Evolutionary conservation across 2,888 invertebrate genomes (phyloP).

Genomic region (Reticulitermes lucifugus): DNA sequence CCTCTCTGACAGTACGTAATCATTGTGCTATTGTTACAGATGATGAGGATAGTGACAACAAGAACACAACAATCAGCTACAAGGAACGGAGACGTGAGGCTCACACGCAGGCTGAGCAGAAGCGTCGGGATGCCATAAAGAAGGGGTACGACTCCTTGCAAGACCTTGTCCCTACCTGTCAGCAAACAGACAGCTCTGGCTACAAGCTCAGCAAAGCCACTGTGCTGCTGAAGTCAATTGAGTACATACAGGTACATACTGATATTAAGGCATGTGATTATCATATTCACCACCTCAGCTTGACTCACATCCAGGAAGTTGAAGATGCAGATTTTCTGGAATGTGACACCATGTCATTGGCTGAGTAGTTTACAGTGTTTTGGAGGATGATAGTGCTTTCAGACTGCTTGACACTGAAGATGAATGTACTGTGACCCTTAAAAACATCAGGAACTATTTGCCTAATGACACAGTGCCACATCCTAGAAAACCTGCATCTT

Average conservation of each 20-base stretch:
- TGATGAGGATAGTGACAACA: slow-evolving; percentile 71
- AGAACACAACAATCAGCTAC: slow-evolving; percentile 80
- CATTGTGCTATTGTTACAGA: slow-evolving; percentile 56
- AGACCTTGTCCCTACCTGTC: slow-evolving; percentile 93
- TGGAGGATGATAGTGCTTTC: no score
- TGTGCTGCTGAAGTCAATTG: slow-evolving; percentile 93
- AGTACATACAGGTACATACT: slow-evolving; percentile 76
- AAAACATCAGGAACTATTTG: no score
- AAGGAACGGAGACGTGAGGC: slow-evolving; percentile 95
- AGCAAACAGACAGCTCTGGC: slow-evolving; percentile 90
- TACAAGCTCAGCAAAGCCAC: slow-evolving; percentile 97
- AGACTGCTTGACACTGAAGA: no score
- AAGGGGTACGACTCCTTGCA: slow-evolving; percentile 96
- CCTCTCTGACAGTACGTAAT: no score
- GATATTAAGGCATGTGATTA: not conserved
- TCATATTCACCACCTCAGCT: no score
- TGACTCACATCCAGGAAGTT: no score
- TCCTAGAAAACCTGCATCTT: no score
- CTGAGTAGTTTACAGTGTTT: no score
- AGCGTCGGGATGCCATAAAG: slow-evolving; percentile 95
- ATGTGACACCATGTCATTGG: no score
- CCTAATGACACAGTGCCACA: no score
- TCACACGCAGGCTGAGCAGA: slow-evolving; percentile 97
- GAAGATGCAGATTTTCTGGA: no score
- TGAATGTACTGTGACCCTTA: no score